A percentile compares a stretch with the other conserved stretches of the same genome.
Conservation (phyloP, 2,888 invertebrate species). For the Xestoiulus laeticollis region DNA sequence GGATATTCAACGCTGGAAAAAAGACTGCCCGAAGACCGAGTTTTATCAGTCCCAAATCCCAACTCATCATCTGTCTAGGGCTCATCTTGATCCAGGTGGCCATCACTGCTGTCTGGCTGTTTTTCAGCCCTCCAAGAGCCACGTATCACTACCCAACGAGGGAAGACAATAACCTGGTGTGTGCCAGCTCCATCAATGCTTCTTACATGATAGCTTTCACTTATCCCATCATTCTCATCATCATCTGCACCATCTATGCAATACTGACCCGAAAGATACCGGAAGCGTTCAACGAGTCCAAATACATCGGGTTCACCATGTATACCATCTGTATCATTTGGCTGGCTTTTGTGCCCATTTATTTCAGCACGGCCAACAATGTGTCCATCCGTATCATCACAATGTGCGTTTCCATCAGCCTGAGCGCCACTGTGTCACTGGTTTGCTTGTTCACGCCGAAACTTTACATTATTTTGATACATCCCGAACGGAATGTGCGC, state of each 20-base stretch:
- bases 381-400: constrained; percentile 89
- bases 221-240: constrained; percentile 89
- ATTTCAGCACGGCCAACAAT: constrained; percentile 69
- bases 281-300: constrained; percentile 93
- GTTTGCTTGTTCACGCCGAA: constrained; percentile 94
- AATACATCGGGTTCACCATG: constrained; percentile 93
- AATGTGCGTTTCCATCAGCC: constrained; percentile 94
- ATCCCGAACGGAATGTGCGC: constrained; percentile 88
- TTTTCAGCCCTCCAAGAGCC: constrained; percentile 87
- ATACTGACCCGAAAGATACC: constrained; percentile 95
- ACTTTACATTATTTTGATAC: constrained; percentile 86
- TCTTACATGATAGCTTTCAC: constrained; percentile 74
- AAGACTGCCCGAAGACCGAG: constrained; percentile 64
- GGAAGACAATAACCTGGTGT: constrained; percentile 91
- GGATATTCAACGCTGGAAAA: constrained; percentile 76
- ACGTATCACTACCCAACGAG: constrained; percentile 90
- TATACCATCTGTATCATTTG: constrained; percentile 98
- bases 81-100: constrained; percentile 67
- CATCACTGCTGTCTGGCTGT: constrained; percentile 91
- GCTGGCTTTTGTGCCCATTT: constrained; percentile 80
- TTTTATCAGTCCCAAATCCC: constrained; percentile 66
- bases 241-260: constrained; percentile 95
- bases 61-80: constrained; percentile 64
- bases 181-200: constrained; percentile 89
- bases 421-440: constrained; percentile 92